Conservation (phyloP, 1,140 invertebrate genomes). For the Geopemphigus sp. region DNA sequence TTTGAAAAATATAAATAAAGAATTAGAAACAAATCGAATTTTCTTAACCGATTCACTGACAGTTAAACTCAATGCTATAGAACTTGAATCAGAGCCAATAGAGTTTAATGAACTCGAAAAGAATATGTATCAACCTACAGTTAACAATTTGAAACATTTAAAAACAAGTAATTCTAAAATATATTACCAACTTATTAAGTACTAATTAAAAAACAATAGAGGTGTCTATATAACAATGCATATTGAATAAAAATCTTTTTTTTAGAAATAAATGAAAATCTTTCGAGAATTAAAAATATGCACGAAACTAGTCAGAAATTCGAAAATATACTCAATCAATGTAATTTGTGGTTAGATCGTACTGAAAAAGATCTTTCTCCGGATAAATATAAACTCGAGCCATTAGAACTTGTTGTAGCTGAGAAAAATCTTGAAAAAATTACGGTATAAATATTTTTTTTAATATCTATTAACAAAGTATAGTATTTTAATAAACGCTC, state of each 20-base stretch:
- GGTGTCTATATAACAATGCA: background rate
- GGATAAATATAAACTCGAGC: slow-evolving; percentile 30
- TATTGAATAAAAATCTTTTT: background rate
- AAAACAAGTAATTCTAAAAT: slow-evolving; percentile 1
- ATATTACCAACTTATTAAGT: background rate
- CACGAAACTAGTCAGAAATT: slow-evolving; percentile 24
- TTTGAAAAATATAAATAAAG: slow-evolving; percentile 67
- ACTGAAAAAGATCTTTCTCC: slow-evolving; percentile 38
- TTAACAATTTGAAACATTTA: background rate
- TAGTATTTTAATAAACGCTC: background rate
- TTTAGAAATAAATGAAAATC: slow-evolving; percentile 19
- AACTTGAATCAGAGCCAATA: slow-evolving; percentile 37
- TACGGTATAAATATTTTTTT: background rate
- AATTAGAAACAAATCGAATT: slow-evolving; percentile 66
- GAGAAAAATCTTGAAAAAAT: slow-evolving; percentile 15
- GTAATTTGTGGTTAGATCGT: slow-evolving; percentile 23
- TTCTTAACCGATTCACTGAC: slow-evolving; percentile 28
- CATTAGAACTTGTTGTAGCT: slow-evolving; percentile 17
- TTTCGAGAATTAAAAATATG: slow-evolving; percentile 13
- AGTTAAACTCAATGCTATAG: slow-evolving; percentile 41
- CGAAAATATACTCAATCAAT: slow-evolving; percentile 9
- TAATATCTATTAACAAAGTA: background rate
- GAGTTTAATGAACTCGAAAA: slow-evolving; percentile 26
- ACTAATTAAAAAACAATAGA: background rate
- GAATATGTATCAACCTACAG: slow-evolving; percentile 23